Base-by-base conservation (phyloP, 2,888 invertebrate species). In the Drosophila histrio region DNA sequence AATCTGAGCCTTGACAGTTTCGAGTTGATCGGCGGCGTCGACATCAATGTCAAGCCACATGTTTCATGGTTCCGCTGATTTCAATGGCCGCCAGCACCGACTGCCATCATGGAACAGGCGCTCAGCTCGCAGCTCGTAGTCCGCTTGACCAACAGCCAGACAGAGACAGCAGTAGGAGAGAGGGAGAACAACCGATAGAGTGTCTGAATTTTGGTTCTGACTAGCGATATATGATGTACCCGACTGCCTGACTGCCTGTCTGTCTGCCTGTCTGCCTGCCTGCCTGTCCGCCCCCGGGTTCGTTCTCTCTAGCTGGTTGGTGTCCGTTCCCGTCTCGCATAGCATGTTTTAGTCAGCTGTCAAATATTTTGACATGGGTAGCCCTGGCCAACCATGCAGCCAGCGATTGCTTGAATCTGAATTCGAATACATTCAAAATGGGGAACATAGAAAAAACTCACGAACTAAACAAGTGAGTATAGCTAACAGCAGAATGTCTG, bases 351-450 rank as follows among this genome's bases (percentile, higher is more conserved):
- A 91, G 91, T 91, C 92, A 91, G 92, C 92, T 92, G 92, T 92
- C 92, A 92, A 91, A 91, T 91, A 81, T 90, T 92, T 92, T 92
- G 92, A 92, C 89, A 91, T 92, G 91, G 92, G 92, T 92, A 88
- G 88, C 91, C 72, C 68, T 74, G 72, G 78, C 86, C 75, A 73
- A 60, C 59, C 50, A 65, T 68, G 68, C 72, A 76, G 62, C 56
- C 58, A 56, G 73, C 39, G 76, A 72, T 44, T 49, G 68, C 49
- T 65, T 52, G 76, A 75, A 75, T 74, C 79, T 54, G 57, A 70
- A 79, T 67, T 57, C 69, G 59, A 65, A 72, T 58, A 60, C 62
- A 68, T 65, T 67, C 74, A 60, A 79, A 79, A 82, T 75, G 53
- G 56, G 65, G 62, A 65, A 61, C 63, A 73, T 67, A 71, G 66